Evolutionary conservation across 2,113 vertebrate species (phyloP), one percentile per base, ranked within the genome.

Genomic region (Oryzias melastigma): DNA sequence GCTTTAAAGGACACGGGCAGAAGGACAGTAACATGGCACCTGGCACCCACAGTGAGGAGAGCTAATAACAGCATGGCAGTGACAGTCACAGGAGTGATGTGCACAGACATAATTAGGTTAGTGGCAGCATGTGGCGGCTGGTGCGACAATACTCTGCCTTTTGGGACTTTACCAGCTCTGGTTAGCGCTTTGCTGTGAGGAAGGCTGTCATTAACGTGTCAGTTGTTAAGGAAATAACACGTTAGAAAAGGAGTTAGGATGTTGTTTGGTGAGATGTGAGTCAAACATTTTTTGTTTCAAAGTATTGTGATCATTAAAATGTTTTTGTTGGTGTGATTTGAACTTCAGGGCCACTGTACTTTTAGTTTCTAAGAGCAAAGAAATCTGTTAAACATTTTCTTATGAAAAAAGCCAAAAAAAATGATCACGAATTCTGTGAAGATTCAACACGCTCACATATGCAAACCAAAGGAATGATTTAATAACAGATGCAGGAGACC

Each of bases 31-130:
- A 69, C 49, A 68, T 35, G 70, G 74, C 35, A 59, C 17, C 71
- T 64, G 57, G 70, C 62, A 44, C 65, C 73, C 58, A 79, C 68
- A 69, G 75, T 13, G 48, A 75, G 57, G 22, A 61, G 74, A 57
- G 68, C 71, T 80, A 84, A 80, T 69, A 83, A 75, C 80, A 84
- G 83, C 74, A 20, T 52, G 64, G 24, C 75, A 74, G 62, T 75
- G 88, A 89, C 85, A 85, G 73, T 62, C 74, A 63, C 64, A 62
- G 64, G 75, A 82, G 77, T 86, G 82, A 90, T 83, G 83, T 72
- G 84, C 62, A 60, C 77, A 78, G 81, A 87, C 84, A 46, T 89
- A 87, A 88, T 87, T 83, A 85, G 88, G 85, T 89, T 88, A 87
- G 8, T 62, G 56, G 68, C 84, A 77, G 82, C 79, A 75, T 83